Evolutionary conservation across 2,888 invertebrate genomes (phyloP).

Genomic region (Phrixothrix hirtus): DNA sequence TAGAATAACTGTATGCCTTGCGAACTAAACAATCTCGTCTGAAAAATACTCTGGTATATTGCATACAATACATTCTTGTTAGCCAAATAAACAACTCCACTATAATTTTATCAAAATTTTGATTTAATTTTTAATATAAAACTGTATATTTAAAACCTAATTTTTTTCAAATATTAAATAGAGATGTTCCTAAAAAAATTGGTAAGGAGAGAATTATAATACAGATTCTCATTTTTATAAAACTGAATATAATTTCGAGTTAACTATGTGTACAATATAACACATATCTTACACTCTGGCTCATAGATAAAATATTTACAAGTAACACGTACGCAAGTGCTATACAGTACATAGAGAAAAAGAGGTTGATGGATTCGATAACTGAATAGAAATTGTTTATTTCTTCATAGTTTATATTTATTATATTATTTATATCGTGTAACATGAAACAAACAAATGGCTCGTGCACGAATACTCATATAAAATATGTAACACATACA

Average conservation of each 20-base stretch:
- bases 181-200: no score
- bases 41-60: no score
- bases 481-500: slow-evolving; percentile 36
- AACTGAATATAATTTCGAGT: slow-evolving; percentile 54
- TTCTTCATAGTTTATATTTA: slow-evolving; percentile 37
- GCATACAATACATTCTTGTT: no score
- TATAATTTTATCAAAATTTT: no score
- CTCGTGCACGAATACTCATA: slow-evolving; percentile 46
- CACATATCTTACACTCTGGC: slow-evolving; percentile 53
- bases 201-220: neutral
- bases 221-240: slow-evolving; percentile 34
- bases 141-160: no score
- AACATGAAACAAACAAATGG: slow-evolving; percentile 56
- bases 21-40: no score
- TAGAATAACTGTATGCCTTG: no score
- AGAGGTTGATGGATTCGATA: slow-evolving; percentile 13
- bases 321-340: slow-evolving; percentile 44
- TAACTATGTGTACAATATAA: slow-evolving; percentile 60
- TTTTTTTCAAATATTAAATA: no score
- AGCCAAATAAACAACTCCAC: no score
- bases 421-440: slow-evolving; percentile 52
- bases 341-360: slow-evolving; percentile 33
- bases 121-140: no score
- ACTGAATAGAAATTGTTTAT: slow-evolving; percentile 23
- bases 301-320: slow-evolving; percentile 51